These are phyloP conservation scores for Acheta domesticus DNA, from an alignment of 2,888 invertebrate genomes.

Conservation along the genomic window DNA sequence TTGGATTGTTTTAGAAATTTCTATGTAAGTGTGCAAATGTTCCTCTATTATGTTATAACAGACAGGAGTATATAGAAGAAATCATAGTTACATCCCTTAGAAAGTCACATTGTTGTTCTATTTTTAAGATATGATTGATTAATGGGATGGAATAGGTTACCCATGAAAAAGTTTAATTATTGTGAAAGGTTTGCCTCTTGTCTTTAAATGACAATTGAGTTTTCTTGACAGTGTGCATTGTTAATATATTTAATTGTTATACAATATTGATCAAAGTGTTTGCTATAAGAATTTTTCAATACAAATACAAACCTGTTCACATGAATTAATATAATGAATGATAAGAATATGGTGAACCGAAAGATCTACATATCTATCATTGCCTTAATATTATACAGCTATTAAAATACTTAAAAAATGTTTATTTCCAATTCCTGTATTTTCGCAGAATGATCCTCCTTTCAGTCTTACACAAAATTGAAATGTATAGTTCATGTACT, in stretches of 20 bases:
- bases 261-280: slow-evolving; percentile 18
- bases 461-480: slow-evolving; percentile 3
- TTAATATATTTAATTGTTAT: slow-evolving; percentile 20
- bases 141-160: not conserved
- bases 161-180: not conserved
- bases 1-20: no score
- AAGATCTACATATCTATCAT: slow-evolving; percentile 38
- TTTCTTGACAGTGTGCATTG: slow-evolving; percentile 33
- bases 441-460: slow-evolving; percentile 23
- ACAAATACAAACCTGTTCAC: slow-evolving; percentile 2
- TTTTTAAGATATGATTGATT: not conserved
- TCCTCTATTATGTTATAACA: no score
- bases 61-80: no score
- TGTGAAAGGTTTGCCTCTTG: not conserved
- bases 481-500: not conserved
- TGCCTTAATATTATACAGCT: slow-evolving; percentile 38
- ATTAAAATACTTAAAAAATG: slow-evolving; percentile 31
- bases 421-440: slow-evolving; percentile 29
- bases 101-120: not conserved
- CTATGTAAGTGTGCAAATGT: no score
- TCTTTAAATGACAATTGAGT: slow-evolving; percentile 18
- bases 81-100: not conserved
- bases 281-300: slow-evolving; percentile 18
- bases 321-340: slow-evolving; percentile 26
- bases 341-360: slow-evolving; percentile 34